A percentile compares a stretch with the other conserved stretches of the same genome.
Conservation (phyloP, 1,140 invertebrate genomes). For the Drosophila parabipectinata region DNA sequence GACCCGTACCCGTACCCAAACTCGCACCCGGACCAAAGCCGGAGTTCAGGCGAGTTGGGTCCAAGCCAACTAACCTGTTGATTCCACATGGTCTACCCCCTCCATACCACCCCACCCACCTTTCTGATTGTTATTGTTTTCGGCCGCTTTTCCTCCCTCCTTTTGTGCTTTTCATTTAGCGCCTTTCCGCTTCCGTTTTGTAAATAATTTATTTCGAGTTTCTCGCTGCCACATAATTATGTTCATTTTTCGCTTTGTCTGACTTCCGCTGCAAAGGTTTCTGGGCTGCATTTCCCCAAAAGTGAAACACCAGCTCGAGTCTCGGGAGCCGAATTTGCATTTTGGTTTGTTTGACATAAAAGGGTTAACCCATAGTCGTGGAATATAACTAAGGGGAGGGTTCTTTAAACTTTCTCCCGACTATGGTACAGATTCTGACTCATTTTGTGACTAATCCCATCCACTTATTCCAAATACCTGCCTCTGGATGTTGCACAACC, state of each 20-base stretch:
- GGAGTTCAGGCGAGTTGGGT: conserved; percentile 39
- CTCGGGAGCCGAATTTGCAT: conserved; percentile 26
- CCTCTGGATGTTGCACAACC: neutral
- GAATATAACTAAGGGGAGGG: neutral
- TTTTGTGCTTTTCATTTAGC: conserved; percentile 28
- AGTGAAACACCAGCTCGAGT: neutral
- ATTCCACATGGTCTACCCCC: conserved; percentile 1
- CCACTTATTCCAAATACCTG: neutral
- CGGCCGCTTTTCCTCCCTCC: conserved; percentile 20
- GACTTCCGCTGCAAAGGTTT: conserved; percentile 44
- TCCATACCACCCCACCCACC: neutral
- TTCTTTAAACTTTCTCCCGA: conserved; percentile 46
- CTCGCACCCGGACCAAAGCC: conserved; percentile 6
- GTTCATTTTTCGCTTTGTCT: conserved; percentile 40
- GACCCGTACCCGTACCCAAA: conserved; percentile 9
- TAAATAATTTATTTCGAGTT: conserved; percentile 43
- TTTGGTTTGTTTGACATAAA: conserved; percentile 2
- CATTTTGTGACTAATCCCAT: neutral
- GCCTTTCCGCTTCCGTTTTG: conserved; percentile 58
- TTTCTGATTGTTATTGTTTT: conserved; percentile 18
- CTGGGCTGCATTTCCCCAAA: conserved; percentile 23
- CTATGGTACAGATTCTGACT: neutral
- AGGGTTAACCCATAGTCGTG: neutral
- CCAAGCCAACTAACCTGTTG: conserved; percentile 58
- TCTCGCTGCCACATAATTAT: conserved; percentile 34